Conservation (phyloP, 2,797 vertebrate genomes). For the Sebastes hubbsi region DNA sequence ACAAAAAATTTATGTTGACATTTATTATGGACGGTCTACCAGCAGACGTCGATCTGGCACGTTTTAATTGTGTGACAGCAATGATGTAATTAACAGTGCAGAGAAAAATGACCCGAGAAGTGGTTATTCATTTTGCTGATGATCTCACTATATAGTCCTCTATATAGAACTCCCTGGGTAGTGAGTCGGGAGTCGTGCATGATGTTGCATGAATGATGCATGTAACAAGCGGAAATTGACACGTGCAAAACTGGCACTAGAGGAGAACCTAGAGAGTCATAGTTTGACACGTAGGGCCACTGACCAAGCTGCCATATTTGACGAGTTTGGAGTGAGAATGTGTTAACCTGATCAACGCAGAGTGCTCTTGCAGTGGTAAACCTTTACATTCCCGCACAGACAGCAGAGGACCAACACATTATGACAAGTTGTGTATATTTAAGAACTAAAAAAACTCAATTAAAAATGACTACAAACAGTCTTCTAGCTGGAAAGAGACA, state of each 20-base stretch:
- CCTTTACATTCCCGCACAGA: constrained; percentile 32
- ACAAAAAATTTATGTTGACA: no score
- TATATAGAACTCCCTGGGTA: no score
- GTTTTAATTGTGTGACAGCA: no score
- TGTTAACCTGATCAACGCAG: background rate
- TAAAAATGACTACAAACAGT: constrained; percentile 56
- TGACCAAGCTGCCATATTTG: background rate
- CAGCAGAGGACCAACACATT: constrained; percentile 35
- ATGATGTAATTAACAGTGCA: no score
- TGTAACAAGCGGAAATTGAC: background rate
- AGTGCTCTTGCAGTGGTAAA: background rate
- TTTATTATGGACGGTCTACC: no score
- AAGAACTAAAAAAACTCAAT: constrained; percentile 42
- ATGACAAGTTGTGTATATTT: constrained; percentile 52
- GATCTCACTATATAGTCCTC: no score
- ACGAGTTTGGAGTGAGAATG: background rate
- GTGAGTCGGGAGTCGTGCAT: no score
- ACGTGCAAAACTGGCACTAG: background rate
- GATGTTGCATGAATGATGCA: no score
- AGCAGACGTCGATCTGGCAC: no score
- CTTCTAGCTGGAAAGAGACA: constrained; percentile 61
- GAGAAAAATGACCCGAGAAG: no score
- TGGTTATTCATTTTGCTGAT: no score
- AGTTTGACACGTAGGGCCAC: background rate
- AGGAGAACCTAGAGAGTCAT: background rate